Conservation (phyloP, 2,888 invertebrate species). For the Stomorhina lunata region DNA sequence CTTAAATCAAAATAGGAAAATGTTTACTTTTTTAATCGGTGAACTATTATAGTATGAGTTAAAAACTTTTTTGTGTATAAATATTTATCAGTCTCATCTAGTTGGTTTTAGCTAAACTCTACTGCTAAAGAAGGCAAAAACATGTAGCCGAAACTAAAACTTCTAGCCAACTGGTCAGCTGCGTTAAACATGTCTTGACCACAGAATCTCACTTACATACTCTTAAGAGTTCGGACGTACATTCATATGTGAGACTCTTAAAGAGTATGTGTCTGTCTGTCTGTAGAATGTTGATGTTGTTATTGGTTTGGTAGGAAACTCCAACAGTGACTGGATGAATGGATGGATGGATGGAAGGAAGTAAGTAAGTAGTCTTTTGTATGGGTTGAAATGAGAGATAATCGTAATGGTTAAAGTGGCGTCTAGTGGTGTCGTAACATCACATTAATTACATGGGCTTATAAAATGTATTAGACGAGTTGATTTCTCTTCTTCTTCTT, state of each 20-base stretch:
- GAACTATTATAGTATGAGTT: too few species aligned
- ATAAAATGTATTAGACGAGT: conserved; percentile 56
- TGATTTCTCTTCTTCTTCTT: conserved; percentile 34
- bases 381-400: conserved; percentile 59
- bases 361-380: conserved; percentile 42
- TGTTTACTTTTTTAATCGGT: too few species aligned
- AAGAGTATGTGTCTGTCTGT: neutral
- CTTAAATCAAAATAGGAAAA: too few species aligned
- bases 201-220: neutral
- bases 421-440: conserved; percentile 68
- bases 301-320: neutral
- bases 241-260: neutral
- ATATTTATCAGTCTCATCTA: too few species aligned
- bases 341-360: conserved; percentile 49
- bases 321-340: conserved; percentile 1
- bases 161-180: conserved; percentile 41
- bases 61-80: too few species aligned
- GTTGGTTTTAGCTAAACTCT: too few species aligned
- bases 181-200: conserved; percentile 17
- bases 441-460: conserved; percentile 68
- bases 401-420: conserved; percentile 66
- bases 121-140: neutral
- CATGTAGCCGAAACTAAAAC: neutral
- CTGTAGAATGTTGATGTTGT: neutral
- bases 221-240: too few species aligned